Base-by-base conservation (phyloP, 2,888 invertebrate species). In the Schrankia costaestrigalis region DNA sequence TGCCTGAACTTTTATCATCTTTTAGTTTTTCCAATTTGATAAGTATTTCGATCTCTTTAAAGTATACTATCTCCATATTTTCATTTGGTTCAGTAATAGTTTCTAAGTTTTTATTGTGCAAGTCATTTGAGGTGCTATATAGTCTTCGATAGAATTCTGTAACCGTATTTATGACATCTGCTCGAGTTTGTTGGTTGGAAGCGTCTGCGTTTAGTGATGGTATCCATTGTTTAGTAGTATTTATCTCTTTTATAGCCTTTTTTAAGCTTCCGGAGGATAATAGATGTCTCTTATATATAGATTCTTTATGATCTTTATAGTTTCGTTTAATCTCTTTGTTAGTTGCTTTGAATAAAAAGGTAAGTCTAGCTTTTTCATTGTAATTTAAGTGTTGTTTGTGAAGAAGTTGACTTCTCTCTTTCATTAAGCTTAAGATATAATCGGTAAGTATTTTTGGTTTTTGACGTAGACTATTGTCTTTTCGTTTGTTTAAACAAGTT, bases 1-100 rank as follows among this genome's bases (percentile, higher is more conserved):
- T 28, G 5, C 43, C 41, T 10, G 46, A 33, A 19, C 44, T 46
- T 47, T 53, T 55, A 11, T 44, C 45, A 11, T 29, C 6, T 15
- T 53, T 50, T 4, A 48, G 18, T 31, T 30, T 46, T 11, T 13
- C 30, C 26, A 47, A 26, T 31, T 47, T 38, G 14, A 35, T 48
- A 9, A 42, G 8, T 3, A 47, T 41, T 39, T 37, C 27, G 10
- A 5, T 12, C 12, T 26, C 27, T 14, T 14, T 37, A 13, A 28
- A 37, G 9, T 29, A 11, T 29, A 13, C 13, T 12, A 14, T 29
- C 18, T 19, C 22, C n/a, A 13, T 9, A 29, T 8, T 9, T 29
- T 29, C 7, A 21, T 21, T 22, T 9, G 15, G 11, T 11, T 3
- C 2, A 11, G 10, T 28, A 4, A 1, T n/a, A 15, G 11, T 15